Evolutionary conservation across 2,113 vertebrate genomes (phyloP).

Genomic region (Tragelaphus strepsiceros): DNA sequence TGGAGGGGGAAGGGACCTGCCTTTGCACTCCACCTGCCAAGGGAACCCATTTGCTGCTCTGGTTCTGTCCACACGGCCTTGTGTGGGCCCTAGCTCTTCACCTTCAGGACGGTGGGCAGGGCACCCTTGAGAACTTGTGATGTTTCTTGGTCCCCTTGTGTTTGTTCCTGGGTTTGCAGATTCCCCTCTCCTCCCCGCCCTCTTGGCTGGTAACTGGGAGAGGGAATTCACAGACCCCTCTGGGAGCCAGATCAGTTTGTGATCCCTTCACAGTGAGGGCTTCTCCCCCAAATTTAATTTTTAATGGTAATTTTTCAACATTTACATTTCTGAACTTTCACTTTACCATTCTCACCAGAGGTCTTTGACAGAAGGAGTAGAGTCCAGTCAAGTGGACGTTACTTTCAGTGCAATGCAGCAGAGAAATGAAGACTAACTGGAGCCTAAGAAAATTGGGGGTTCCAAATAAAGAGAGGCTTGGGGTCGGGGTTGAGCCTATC

Average conservation of each 20-base stretch:
- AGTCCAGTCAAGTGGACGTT: background rate
- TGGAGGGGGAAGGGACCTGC: background rate
- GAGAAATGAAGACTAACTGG: too few relatives aligned
- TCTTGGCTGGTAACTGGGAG: background rate
- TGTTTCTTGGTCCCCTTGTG: background rate
- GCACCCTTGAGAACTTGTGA: too few relatives aligned
- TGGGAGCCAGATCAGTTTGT: background rate
- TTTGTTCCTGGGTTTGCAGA: background rate
- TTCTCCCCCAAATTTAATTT: background rate
- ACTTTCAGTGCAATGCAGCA: background rate
- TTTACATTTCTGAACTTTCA: background rate
- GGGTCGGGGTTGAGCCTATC: background rate
- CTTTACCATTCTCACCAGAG: background rate
- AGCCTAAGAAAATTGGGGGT: background rate
- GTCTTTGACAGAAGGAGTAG: background rate
- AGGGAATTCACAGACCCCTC: background rate
- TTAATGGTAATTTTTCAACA: background rate
- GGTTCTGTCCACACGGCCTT: accelerated
- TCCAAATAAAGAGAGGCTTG: background rate
- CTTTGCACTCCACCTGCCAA: too few relatives aligned
- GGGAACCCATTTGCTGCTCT: background rate
- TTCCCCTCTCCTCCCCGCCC: background rate
- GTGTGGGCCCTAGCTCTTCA: background rate
- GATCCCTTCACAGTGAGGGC: background rate
- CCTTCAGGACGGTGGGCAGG: accelerated